Percentiles rank a stretch among this genome's conserved stretches.
phyloP scores from a whole-genome alignment of 2,797 vertebrate genomes.

The Falco rusticolus region DNA sequence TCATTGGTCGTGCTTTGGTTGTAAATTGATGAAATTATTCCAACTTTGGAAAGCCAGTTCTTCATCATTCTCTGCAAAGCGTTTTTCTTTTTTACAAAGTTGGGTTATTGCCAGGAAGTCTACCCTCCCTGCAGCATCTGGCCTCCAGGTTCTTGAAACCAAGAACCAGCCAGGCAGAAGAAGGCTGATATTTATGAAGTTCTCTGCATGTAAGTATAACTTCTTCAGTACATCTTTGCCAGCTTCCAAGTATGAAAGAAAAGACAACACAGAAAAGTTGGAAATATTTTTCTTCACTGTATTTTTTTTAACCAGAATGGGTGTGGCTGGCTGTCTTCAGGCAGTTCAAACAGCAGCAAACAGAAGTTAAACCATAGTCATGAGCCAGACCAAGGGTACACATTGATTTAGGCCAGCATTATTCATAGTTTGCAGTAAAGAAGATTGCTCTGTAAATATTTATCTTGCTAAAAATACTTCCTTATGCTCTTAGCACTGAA shows the following conservation, averaged over 20 bases:
- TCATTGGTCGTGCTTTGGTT: constrained; percentile 4
- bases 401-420: not conserved
- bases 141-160: constrained; percentile 64
- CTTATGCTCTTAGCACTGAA: not conserved
- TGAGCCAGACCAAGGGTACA: not conserved
- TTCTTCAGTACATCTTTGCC: constrained; percentile 22
- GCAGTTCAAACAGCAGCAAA: not conserved
- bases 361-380: not conserved
- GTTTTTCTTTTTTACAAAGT: constrained; percentile 60
- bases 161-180: constrained; percentile 42
- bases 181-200: constrained; percentile 45
- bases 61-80: constrained; percentile 63
- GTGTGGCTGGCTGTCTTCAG: not conserved
- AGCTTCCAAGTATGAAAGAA: constrained; percentile 43
- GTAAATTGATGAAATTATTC: constrained; percentile 55
- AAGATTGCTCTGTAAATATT: constrained; percentile 15
- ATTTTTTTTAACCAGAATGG: not conserved
- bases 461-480: constrained; percentile 2
- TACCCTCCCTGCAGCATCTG: constrained; percentile 57
- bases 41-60: constrained; percentile 40
- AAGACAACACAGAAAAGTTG: constrained; percentile 19
- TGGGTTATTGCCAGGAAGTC: constrained; percentile 52
- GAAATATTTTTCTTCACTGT: constrained; percentile 2
- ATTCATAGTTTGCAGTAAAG: not conserved
- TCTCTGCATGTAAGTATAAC: constrained; percentile 32